Conservation (phyloP, 2,797 vertebrate genomes). For the Glyptemys insculpta region DNA sequence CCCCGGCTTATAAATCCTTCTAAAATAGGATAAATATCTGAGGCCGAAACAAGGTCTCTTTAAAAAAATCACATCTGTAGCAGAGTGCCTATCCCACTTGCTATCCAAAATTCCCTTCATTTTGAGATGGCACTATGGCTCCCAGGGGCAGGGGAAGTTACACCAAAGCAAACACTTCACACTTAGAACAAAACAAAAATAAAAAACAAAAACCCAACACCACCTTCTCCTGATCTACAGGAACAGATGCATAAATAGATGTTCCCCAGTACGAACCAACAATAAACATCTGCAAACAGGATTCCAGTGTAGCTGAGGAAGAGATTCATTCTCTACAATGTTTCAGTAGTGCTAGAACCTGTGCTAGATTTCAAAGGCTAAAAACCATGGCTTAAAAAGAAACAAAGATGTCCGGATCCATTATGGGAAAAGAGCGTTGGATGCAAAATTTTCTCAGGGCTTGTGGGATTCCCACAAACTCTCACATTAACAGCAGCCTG, state of each 20-base stretch:
- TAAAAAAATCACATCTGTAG: background rate
- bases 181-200: background rate
- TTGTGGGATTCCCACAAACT: background rate
- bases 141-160: background rate
- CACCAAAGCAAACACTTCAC: background rate
- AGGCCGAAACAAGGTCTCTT: background rate
- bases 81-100: background rate
- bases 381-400: background rate
- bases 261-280: background rate
- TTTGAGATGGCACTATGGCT: background rate
- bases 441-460: background rate
- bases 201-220: background rate
- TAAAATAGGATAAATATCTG: constrained; percentile 5
- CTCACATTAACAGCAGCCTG: background rate
- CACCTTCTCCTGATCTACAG: background rate
- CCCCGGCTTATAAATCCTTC: constrained; percentile 10
- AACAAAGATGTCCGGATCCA: background rate
- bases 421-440: background rate
- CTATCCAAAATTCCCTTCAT: background rate
- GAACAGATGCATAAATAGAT: background rate
- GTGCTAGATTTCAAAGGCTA: background rate
- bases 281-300: background rate
- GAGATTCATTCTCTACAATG: background rate
- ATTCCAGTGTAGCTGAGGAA: background rate
- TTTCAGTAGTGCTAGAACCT: background rate